phyloP scores from a whole-genome alignment of 2,888 invertebrate species.

The Mimumesa dahlbomi region DNA sequence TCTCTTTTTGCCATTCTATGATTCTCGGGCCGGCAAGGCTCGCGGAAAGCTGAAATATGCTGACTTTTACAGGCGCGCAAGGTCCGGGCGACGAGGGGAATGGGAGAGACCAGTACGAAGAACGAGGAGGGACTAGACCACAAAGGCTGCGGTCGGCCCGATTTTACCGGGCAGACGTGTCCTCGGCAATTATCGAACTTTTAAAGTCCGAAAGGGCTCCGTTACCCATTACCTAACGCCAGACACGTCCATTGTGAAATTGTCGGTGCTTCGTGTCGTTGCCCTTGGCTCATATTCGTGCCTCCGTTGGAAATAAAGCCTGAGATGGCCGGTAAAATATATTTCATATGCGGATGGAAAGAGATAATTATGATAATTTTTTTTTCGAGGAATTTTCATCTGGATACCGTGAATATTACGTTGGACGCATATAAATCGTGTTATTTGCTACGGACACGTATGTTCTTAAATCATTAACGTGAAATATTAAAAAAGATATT shows the following conservation, averaged over 20 bases:
- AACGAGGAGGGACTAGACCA: constrained; percentile 69
- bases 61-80: constrained; percentile 77
- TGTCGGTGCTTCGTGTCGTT: constrained; percentile 47
- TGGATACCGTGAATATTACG: too few species aligned
- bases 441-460: too few species aligned
- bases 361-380: too few species aligned
- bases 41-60: constrained; percentile 75
- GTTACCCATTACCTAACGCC: constrained; percentile 59
- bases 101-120: constrained; percentile 47
- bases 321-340: too few species aligned
- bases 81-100: constrained; percentile 49
- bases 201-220: constrained; percentile 74
- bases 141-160: constrained; percentile 79
- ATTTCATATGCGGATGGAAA: too few species aligned
- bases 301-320: constrained; percentile 19
- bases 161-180: constrained; percentile 79
- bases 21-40: constrained; percentile 42
- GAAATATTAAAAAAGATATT: too few species aligned
- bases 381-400: too few species aligned
- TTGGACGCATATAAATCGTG: too few species aligned
- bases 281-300: constrained; percentile 44
- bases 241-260: constrained; percentile 62
- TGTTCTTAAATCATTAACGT: too few species aligned
- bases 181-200: constrained; percentile 79
- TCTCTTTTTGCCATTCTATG: constrained; percentile 26